These are phyloP conservation scores for Hyaena hyaena DNA, from an alignment of 2,113 vertebrate genomes.

Conservation along the genomic window DNA sequence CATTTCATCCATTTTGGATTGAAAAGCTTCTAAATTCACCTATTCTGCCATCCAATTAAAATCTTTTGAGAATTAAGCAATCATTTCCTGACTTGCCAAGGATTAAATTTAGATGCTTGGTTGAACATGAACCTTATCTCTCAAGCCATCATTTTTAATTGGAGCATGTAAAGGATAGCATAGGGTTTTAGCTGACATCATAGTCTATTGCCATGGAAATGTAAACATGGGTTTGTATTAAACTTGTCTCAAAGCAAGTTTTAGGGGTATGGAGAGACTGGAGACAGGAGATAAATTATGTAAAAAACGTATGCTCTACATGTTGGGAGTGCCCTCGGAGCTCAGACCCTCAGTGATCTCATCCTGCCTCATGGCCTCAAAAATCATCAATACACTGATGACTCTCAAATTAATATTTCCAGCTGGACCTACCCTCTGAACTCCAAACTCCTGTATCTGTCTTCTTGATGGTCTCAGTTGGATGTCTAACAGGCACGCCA, in stretches of 20 bases:
- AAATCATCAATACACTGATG: neutral
- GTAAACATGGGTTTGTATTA: conserved; percentile 83
- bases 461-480: neutral
- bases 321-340: neutral
- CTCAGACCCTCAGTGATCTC: conserved; percentile 25
- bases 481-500: neutral
- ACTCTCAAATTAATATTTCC: conserved; percentile 15
- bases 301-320: conserved; percentile 4
- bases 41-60: conserved; percentile 81
- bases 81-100: conserved; percentile 79
- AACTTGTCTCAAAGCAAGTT: conserved; percentile 78
- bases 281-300: conserved; percentile 29
- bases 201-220: conserved; percentile 86
- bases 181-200: conserved; percentile 83
- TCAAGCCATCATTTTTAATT: conserved; percentile 84
- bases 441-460: neutral
- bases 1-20: conserved; percentile 71
- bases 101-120: conserved; percentile 79
- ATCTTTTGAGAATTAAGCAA: conserved; percentile 83
- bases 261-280: conserved; percentile 5
- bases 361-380: conserved; percentile 33
- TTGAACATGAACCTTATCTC: conserved; percentile 82
- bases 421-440: neutral
- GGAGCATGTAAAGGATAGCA: conserved; percentile 79
- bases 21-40: conserved; percentile 82